These are phyloP conservation scores for Corapipo altera DNA, from an alignment of 2,113 vertebrate species.

Conservation along the genomic window DNA sequence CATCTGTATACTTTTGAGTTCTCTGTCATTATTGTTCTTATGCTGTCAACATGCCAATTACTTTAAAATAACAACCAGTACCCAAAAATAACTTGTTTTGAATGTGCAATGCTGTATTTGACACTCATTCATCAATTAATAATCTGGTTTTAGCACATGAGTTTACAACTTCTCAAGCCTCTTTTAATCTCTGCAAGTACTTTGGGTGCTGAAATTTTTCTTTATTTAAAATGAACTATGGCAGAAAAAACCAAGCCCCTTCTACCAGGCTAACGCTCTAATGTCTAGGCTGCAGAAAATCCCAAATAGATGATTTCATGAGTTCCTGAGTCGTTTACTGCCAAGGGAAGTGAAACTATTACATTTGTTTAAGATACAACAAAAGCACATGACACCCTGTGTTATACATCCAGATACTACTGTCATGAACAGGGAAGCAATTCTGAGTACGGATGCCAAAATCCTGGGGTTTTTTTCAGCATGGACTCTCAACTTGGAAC, in stretches of 20 bases:
- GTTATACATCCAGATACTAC: not conserved
- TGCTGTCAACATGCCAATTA: not conserved
- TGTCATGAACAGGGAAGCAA: not conserved
- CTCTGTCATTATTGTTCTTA: not conserved
- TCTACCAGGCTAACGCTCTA: not conserved
- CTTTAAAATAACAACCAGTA: slow-evolving; percentile 1
- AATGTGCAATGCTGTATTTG: not conserved
- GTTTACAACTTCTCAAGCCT: not conserved
- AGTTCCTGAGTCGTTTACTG: not conserved
- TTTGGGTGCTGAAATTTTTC: not conserved
- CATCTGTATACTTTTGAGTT: not conserved
- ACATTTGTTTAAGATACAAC: not conserved
- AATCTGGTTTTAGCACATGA: not conserved
- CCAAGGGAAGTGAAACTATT: not conserved
- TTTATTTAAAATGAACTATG: not conserved
- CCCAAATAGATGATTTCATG: not conserved
- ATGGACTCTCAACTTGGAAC: not conserved
- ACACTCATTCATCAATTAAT: not conserved
- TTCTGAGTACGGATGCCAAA: not conserved
- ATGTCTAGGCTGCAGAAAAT: not conserved
- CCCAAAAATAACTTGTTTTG: not conserved
- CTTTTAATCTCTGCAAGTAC: not conserved
- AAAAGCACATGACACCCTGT: not conserved
- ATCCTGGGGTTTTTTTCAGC: not conserved
- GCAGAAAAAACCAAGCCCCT: not conserved